Conservation (phyloP, 2,113 vertebrate species). For the Dromas ardeola region DNA sequence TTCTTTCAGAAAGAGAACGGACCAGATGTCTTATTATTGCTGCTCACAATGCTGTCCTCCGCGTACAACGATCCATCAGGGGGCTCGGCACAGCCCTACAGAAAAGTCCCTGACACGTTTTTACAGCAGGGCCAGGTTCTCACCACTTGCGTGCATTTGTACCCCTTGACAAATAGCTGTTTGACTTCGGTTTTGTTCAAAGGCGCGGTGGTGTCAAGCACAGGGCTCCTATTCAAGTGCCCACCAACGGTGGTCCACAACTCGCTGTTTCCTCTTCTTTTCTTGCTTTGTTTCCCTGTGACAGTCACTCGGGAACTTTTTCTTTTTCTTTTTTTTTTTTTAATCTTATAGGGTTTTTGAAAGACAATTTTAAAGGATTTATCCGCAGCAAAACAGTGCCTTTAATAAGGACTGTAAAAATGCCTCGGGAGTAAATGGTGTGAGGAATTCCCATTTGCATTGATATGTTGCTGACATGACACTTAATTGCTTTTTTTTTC, state of each 20-base stretch:
- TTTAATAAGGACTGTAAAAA: neutral
- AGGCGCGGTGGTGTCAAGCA: conserved; percentile 29
- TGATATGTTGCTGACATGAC: neutral
- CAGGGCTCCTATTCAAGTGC: conserved; percentile 62
- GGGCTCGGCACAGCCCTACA: neutral
- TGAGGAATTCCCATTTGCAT: neutral
- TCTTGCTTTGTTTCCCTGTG: conserved; percentile 13
- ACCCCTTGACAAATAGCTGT: conserved; percentile 66
- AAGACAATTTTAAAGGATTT: neutral
- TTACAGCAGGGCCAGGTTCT: conserved; percentile 50
- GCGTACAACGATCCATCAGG: conserved; percentile 49
- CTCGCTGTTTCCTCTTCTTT: conserved; percentile 16
- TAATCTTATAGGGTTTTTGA: neutral
- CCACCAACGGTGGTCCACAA: conserved; percentile 18
- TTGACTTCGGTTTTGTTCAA: conserved; percentile 57
- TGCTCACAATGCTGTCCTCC: conserved; percentile 20
- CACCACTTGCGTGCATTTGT: conserved; percentile 25
- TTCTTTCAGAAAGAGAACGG: conserved; percentile 17
- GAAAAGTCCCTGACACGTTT: conserved; percentile 15
- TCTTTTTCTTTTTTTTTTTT: neutral
- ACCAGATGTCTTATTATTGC: conserved; percentile 70
- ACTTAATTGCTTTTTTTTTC: neutral
- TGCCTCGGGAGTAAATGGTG: neutral
- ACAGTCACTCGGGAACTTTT: neutral
- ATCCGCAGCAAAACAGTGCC: neutral